Conservation (phyloP, 2,888 invertebrate species). For the Ormyrus thymus region DNA sequence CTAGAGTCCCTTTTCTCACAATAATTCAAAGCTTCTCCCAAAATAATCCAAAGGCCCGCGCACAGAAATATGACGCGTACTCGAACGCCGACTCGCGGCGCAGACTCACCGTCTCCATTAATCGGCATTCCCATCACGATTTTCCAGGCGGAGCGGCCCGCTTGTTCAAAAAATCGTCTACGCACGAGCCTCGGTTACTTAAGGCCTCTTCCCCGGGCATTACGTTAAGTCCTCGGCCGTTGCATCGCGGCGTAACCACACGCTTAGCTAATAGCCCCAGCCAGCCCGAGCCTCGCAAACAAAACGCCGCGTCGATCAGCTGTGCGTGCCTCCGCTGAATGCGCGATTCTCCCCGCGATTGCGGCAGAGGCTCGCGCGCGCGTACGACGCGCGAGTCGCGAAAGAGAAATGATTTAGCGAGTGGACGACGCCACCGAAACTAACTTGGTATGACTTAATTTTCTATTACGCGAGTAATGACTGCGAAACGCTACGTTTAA, state of each 20-base stretch:
- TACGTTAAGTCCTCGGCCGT: constrained; percentile 7
- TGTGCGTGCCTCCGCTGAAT: constrained; percentile 14
- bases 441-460: no score
- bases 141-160: background rate
- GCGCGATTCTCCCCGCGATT: constrained; percentile 8
- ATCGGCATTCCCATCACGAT: no score
- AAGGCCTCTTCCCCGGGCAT: constrained; percentile 12
- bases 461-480: no score
- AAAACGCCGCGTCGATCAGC: constrained; percentile 15
- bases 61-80: no score
- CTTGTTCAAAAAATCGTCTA: constrained; percentile 3
- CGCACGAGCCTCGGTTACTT: constrained; percentile 41
- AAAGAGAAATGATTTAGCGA: background rate
- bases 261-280: constrained; percentile 8
- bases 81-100: no score
- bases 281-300: constrained; percentile 12
- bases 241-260: constrained; percentile 15
- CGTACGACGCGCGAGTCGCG: background rate
- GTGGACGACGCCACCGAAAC: background rate
- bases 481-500: no score
- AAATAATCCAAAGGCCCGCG: no score
- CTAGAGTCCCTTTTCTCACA: no score
- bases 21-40: no score
- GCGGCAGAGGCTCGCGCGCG: background rate
- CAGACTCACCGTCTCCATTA: no score